Percentiles rank a stretch among this genome's conserved stretches.
These are phyloP conservation scores for Abrostola tripartita DNA, from an alignment of 2,888 invertebrate species.

Conservation along the genomic window DNA sequence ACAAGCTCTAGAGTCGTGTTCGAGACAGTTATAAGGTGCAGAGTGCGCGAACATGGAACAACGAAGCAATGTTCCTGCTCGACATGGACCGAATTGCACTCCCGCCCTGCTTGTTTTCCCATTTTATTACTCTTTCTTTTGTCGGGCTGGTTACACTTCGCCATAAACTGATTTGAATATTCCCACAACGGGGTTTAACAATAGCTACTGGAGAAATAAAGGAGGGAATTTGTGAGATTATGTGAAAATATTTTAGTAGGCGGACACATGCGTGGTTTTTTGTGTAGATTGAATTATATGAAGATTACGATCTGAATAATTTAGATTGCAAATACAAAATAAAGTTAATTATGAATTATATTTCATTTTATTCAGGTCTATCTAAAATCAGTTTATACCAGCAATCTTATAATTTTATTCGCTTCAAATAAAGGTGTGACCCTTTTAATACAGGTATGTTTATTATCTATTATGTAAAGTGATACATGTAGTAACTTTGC, in stretches of 20 bases:
- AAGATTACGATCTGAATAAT: too few species aligned
- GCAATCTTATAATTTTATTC: too few species aligned
- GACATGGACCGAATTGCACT: constrained; percentile 67
- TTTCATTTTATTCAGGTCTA: too few species aligned
- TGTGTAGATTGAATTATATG: not conserved
- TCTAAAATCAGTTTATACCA: too few species aligned
- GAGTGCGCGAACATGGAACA: constrained; percentile 59
- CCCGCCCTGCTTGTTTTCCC: constrained; percentile 60
- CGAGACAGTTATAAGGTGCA: constrained; percentile 67
- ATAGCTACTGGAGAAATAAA: constrained; percentile 49
- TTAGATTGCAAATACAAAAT: too few species aligned
- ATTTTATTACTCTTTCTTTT: constrained; percentile 65
- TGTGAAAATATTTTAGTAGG: constrained; percentile 32
- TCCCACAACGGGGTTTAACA: constrained; percentile 50
- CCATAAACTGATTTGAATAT: constrained; percentile 59
- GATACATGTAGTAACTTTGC: too few species aligned
- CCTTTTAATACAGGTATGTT: too few species aligned
- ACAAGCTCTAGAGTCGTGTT: constrained; percentile 60
- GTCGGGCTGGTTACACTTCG: constrained; percentile 55
- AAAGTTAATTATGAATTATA: too few species aligned
- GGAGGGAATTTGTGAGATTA: constrained; percentile 33
- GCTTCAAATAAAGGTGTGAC: too few species aligned
- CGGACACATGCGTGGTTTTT: constrained; percentile 8
- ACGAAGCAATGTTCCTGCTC: constrained; percentile 60
- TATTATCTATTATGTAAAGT: too few species aligned